These are phyloP conservation scores for Prunella fulvescens DNA, from an alignment of 2,113 vertebrate genomes.

Conservation along the genomic window DNA sequence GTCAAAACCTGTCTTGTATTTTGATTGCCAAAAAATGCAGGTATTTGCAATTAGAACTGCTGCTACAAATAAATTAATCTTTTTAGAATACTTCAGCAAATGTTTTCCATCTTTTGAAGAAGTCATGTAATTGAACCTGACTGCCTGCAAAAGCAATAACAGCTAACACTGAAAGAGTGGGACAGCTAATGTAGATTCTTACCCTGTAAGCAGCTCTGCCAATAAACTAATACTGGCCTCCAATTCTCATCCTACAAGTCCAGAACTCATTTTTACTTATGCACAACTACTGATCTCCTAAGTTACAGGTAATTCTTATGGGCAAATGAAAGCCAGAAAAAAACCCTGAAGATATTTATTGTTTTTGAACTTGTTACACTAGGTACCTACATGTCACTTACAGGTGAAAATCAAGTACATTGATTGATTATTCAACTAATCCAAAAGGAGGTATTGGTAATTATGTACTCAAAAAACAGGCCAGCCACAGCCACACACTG, in stretches of 20 bases:
- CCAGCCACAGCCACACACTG: neutral
- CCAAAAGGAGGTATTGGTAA: neutral
- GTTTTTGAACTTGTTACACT: neutral
- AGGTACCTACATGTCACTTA: neutral
- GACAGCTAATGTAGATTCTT: neutral
- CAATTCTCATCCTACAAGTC: neutral
- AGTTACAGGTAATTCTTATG: neutral
- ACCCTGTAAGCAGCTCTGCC: neutral
- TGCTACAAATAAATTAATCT: conserved; percentile 24
- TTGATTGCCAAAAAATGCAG: conserved; percentile 5
- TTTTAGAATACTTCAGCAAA: conserved; percentile 29
- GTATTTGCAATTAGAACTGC: neutral
- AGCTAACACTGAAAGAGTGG: neutral
- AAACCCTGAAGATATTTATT: neutral
- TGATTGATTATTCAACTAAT: neutral
- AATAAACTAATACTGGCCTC: neutral
- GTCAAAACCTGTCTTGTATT: neutral
- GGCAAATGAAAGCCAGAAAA: neutral
- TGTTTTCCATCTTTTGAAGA: conserved; percentile 12
- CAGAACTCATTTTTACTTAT: neutral
- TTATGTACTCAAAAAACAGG: neutral
- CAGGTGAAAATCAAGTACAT: neutral
- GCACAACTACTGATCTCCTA: neutral
- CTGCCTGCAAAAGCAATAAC: neutral
- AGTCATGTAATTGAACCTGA: neutral